Base-by-base conservation (phyloP, 2,113 vertebrate species). In the Vimba vimba region DNA sequence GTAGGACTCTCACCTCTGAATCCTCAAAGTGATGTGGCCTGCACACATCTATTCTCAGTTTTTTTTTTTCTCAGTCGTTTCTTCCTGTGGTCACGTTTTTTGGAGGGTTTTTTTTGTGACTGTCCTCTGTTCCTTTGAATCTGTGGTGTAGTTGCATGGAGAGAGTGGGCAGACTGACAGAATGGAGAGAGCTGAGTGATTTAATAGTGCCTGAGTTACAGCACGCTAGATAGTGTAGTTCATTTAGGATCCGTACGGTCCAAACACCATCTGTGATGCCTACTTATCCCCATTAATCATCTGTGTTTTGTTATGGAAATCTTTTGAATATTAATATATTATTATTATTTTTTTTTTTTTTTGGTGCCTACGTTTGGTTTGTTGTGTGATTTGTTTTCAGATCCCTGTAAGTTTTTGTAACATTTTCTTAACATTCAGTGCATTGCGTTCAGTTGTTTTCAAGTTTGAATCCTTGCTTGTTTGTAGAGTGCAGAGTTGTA, bases 1-100 rank as follows among this genome's bases (percentile, higher is more conserved):
- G 93, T 94, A 93, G 93, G 93, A 93, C 90, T 73, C 90, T 92
- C 88, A 80, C 82, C 64, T 87, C 81, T 83, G 78, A 62, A 84
- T 90, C 82, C 89, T 90, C 86, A 88, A 87, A 92, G 89, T 64
- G 39, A 85, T 91, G 90, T 91, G 88, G 83, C 92, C 93, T 90
- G 86, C 87, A 76, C 90, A 87, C 87, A 90, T 86, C 85, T 62
- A 50, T 85, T 82, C 71, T 84, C 87, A 80, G 59, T 80, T 59
- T 55, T 59, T 55, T 85, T 86, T 84, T 87, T 76, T 71, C 79
- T 81, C 33, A 64, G 76, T 50, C 15, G 73, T 88, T 84, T 59
- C 52, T 47, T 57, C 79, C 73, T 82, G 27, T 88, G 25, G 79
- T 71, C 15, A 76, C 55, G 30, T 85, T 68, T 23, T 83, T 86